phyloP scores from a whole-genome alignment of 2,113 vertebrate genomes.

The Chrysemys picta region DNA sequence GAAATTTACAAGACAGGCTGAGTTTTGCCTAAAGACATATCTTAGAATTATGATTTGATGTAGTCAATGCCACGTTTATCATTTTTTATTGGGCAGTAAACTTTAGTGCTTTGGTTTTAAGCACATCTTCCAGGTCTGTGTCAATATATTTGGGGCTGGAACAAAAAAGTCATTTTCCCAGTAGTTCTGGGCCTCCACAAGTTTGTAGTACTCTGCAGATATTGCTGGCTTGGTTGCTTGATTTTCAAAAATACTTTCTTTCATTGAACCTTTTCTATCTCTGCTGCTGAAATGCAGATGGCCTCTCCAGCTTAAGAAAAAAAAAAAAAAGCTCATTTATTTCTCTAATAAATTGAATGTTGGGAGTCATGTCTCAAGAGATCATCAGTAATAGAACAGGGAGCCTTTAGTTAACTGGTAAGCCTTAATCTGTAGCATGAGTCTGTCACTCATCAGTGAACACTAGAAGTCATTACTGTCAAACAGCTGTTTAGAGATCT shows the following conservation, averaged over 20 bases:
- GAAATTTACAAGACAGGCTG: not conserved
- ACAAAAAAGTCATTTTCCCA: accelerated
- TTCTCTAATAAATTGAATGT: not conserved
- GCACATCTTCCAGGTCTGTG: not conserved
- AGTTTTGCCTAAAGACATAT: not conserved
- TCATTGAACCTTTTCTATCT: not conserved
- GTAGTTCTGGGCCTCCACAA: not conserved
- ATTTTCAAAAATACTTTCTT: not conserved
- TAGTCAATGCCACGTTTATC: not conserved
- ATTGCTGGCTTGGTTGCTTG: not conserved
- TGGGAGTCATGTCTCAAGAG: not conserved
- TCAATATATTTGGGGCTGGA: not conserved
- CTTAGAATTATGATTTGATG: no score
- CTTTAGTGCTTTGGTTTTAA: not conserved
- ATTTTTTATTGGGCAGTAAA: not conserved
- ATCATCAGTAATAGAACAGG: not conserved
- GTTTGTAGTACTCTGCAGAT: not conserved
- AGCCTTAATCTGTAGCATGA: not conserved
- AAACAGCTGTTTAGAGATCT: not conserved
- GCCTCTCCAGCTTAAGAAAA: not conserved
- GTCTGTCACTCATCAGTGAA: not conserved
- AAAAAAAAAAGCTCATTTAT: not conserved
- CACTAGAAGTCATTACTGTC: not conserved
- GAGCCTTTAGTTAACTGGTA: not conserved
- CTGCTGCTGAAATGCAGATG: not conserved